Evolutionary conservation across 2,113 vertebrate genomes (phyloP), one percentile per base, ranked within the genome.

Genomic region (Caloenas nicobarica): DNA sequence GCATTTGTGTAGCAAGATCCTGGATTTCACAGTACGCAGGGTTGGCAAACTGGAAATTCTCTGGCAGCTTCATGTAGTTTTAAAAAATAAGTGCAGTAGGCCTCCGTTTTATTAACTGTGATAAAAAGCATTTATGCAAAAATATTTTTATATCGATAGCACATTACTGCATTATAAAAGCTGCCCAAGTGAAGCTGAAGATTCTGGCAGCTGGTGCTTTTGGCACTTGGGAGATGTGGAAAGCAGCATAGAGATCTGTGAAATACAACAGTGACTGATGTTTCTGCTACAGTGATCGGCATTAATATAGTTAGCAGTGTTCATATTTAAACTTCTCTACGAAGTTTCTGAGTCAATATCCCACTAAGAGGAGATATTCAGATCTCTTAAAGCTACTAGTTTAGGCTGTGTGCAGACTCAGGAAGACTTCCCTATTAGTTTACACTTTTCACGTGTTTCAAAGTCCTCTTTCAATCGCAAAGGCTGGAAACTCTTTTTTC

Each of bases 211-310:
- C 93, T 96, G 95, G 96, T 95, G 93, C 95, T 96, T 97, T 96
- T 96, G 96, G 96, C 96, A 96, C 96, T 96, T 97, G 93, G 96
- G 95, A 96, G 96, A 96, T 96, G 95, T 93, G 88, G 88, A 96
- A 96, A 96, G 96, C 96, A 97, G 96, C 94, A 96, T 97, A 94
- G 96, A 95, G 96, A 97, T 96, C 96, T 96, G 96, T 95, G 96
- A 96, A 96, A 96, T 90, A 95, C 86, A 95, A 95, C 93, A 96
- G 93, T 96, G 95, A 96, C 88, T 94, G 95, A 96, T 96, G 96
- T 94, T 96, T 97, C 96, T 95, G 95, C 96, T 96, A 96, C 96
- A 97, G 95, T 96, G 96, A 96, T 91, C 88, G 92, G 96, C 92
- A 92, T 95, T 96, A 86, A 84, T 81, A 94, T 50, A 96, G 91